Conservation (phyloP, 2,888 invertebrate species). For the Apotomis capreana region DNA sequence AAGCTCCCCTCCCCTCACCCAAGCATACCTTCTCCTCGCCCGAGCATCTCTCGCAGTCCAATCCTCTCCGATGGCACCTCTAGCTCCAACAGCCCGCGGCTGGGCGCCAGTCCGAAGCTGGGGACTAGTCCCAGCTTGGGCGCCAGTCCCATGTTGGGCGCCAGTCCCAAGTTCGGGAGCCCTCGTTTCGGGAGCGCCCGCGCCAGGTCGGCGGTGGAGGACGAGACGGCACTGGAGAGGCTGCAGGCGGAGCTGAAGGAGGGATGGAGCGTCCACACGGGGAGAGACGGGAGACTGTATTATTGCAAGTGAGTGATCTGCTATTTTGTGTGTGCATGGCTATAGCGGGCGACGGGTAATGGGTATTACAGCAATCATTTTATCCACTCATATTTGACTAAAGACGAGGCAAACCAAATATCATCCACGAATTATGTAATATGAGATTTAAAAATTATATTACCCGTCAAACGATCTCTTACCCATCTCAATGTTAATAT, state of each 20-base stretch:
- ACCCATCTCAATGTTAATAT: too few species aligned
- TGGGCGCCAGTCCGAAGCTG: slow-evolving; percentile 51
- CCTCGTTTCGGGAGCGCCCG: slow-evolving; percentile 74
- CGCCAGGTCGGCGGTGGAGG: slow-evolving; percentile 62
- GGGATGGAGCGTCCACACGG: slow-evolving; percentile 91
- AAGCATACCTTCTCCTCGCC: slow-evolving; percentile 67
- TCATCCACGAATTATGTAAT: too few species aligned
- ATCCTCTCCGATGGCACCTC: slow-evolving; percentile 67
- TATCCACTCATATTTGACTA: too few species aligned
- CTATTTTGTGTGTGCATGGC: neutral
- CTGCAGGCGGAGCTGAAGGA: slow-evolving; percentile 85
- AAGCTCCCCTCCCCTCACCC: slow-evolving; percentile 70
- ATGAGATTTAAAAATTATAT: too few species aligned
- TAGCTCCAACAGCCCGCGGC: slow-evolving; percentile 58
- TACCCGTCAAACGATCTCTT: too few species aligned
- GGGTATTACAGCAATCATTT: too few species aligned
- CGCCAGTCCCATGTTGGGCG: slow-evolving; percentile 61
- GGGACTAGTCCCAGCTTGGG: slow-evolving; percentile 54
- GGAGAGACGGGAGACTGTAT: slow-evolving; percentile 91
- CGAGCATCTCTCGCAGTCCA: slow-evolving; percentile 59
- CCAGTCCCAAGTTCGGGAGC: slow-evolving; percentile 71
- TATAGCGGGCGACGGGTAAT: neutral
- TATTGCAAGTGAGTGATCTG: slow-evolving; percentile 92
- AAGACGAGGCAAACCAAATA: too few species aligned
- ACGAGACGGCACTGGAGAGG: slow-evolving; percentile 79